A percentile compares a stretch with the other conserved stretches of the same genome.
These are phyloP conservation scores for Festucalex cinctus DNA, from an alignment of 2,113 vertebrate species.

Conservation along the genomic window DNA sequence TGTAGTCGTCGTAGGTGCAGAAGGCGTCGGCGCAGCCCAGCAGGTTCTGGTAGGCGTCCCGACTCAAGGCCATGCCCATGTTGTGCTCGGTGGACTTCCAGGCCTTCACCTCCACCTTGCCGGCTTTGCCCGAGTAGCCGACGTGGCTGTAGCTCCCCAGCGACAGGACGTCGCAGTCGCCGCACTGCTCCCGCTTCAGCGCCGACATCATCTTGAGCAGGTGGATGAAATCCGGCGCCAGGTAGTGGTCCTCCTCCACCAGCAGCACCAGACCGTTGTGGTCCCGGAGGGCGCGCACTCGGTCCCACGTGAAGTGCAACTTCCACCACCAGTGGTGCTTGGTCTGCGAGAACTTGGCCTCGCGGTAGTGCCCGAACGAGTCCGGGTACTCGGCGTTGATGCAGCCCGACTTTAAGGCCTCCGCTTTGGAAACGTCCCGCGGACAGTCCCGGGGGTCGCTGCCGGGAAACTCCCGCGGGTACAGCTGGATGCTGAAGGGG, in stretches of 20 bases:
- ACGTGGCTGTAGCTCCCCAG: slow-evolving; percentile 84
- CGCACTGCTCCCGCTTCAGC: slow-evolving; percentile 79
- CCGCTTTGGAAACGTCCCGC: slow-evolving; percentile 83
- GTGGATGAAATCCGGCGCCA: slow-evolving; percentile 89
- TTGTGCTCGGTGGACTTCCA: slow-evolving; percentile 99
- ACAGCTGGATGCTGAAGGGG: slow-evolving; percentile 95
- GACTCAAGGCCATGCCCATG: slow-evolving; percentile 92
- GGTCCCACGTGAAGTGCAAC: slow-evolving; percentile 95
- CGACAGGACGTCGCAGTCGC: slow-evolving; percentile 88
- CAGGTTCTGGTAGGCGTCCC: slow-evolving; percentile 86
- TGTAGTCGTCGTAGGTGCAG: slow-evolving; percentile 98
- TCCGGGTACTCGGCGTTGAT: slow-evolving; percentile 95
- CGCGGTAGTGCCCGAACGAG: slow-evolving; percentile 95
- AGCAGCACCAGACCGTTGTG: slow-evolving; percentile 84
- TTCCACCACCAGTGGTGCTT: slow-evolving; percentile 99
- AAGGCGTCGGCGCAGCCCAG: slow-evolving; percentile 91
- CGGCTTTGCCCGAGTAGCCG: slow-evolving; percentile 81
- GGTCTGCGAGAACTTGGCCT: slow-evolving; percentile 94
- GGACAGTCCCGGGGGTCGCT: slow-evolving; percentile 92
- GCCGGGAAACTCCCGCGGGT: slow-evolving; percentile 92
- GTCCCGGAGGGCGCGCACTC: slow-evolving; percentile 79
- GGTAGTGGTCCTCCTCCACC: slow-evolving; percentile 92
- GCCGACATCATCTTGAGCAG: slow-evolving; percentile 82
- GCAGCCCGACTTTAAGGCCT: slow-evolving; percentile 87
- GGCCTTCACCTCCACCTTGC: slow-evolving; percentile 90